Evolutionary conservation across 2,797 vertebrate genomes (phyloP).

Genomic region (Rhodeus uyekii): DNA sequence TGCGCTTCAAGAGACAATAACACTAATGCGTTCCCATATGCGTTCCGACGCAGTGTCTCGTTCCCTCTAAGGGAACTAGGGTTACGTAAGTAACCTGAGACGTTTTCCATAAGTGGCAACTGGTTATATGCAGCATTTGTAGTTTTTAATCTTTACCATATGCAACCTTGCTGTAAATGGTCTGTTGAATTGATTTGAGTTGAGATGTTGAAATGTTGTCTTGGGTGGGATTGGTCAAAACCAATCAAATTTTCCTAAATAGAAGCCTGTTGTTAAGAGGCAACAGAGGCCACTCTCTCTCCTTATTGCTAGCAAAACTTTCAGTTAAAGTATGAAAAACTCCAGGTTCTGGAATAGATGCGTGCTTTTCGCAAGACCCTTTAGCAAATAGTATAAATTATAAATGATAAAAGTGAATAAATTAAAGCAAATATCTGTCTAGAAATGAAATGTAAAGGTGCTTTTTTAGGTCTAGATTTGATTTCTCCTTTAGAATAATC

Average conservation of each 20-base stretch:
- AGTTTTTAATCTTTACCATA: background rate
- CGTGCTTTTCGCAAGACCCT: background rate
- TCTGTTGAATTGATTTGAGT: background rate
- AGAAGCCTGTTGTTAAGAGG: background rate
- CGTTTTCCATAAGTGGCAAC: background rate
- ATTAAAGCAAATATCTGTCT: background rate
- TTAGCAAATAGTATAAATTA: background rate
- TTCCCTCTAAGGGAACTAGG: too few relatives aligned
- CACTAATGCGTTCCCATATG: too few relatives aligned
- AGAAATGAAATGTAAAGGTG: background rate
- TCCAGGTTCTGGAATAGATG: background rate
- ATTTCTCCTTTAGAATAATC: background rate
- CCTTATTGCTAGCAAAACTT: background rate
- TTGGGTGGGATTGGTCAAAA: background rate
- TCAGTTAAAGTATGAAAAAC: background rate
- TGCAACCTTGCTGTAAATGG: background rate
- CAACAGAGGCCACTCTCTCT: background rate
- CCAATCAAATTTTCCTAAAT: background rate
- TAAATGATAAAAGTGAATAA: constrained; percentile 12
- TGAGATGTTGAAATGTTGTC: background rate
- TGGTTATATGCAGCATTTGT: background rate
- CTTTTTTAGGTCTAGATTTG: background rate
- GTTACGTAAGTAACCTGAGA: too few relatives aligned
- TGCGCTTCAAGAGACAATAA: too few relatives aligned
- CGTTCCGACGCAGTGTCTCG: too few relatives aligned